Evolutionary conservation across 2,888 invertebrate genomes (phyloP).

Genomic region (Plebejus melissa): DNA sequence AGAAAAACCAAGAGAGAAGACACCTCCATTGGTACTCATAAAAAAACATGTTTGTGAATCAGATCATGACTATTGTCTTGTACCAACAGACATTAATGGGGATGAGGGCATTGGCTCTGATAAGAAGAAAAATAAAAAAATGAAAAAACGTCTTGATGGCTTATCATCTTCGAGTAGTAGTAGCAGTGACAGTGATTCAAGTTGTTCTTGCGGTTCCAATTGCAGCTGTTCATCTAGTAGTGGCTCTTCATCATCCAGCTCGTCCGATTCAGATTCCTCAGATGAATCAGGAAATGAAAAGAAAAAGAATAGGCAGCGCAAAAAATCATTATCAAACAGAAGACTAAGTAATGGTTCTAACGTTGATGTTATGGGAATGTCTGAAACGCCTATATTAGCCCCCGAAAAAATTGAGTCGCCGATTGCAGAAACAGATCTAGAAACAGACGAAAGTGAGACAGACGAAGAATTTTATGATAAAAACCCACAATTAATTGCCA

Average conservation of each 20-base stretch:
- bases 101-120: slow-evolving; percentile 60
- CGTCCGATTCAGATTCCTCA: slow-evolving; percentile 71
- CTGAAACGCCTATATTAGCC: slow-evolving; percentile 67
- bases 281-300: slow-evolving; percentile 63
- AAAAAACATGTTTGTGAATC: slow-evolving; percentile 80
- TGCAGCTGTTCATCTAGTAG: slow-evolving; percentile 89
- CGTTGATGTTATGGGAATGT: slow-evolving; percentile 74
- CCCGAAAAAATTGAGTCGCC: slow-evolving; percentile 78
- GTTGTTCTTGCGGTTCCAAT: slow-evolving; percentile 90
- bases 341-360: slow-evolving; percentile 72
- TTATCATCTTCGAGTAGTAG: slow-evolving; percentile 86
- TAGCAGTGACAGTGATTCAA: slow-evolving; percentile 86
- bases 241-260: slow-evolving; percentile 83
- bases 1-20: slow-evolving; percentile 75
- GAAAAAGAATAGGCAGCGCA: slow-evolving; percentile 64
- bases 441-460: slow-evolving; percentile 90
- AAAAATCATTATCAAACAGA: slow-evolving; percentile 59
- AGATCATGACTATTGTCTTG: slow-evolving; percentile 88
- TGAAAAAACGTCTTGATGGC: slow-evolving; percentile 68
- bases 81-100: slow-evolving; percentile 67
- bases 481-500: slow-evolving; percentile 86
- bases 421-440: slow-evolving; percentile 89
- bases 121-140: slow-evolving; percentile 73
- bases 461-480: slow-evolving; percentile 94
- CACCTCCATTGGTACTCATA: slow-evolving; percentile 67